Base-by-base conservation (phyloP, 2,797 vertebrate genomes). In the Rousettus madagascariensis region DNA sequence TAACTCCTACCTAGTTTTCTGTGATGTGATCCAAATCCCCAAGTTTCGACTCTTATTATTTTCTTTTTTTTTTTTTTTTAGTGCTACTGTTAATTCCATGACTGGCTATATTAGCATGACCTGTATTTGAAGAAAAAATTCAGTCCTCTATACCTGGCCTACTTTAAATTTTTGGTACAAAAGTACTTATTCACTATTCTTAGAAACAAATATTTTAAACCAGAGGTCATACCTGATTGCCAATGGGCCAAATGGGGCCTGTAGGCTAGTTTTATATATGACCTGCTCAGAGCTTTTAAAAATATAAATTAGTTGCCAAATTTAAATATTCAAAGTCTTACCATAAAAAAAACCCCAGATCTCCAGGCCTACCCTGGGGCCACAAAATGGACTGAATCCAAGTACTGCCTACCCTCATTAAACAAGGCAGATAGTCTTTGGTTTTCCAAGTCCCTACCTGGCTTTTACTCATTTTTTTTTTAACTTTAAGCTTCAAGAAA, bases 141-240 rank as follows among this genome's bases (percentile, higher is more conserved):
- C 71, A 87, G 28, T 78, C 28, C 16, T 95, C 38, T 91, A 28
- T 74, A 71, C 49, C 26, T 89, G 68, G n/a, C n/a, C 77, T 85
- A 92, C 36, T 53, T 93, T 92, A 96, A 96, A 95, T 85, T 75
- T 90, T 13, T 92, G 49, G 61, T 38, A 96, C 2, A n/a, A 80
- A 90, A 86, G 92, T 91, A 90, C 15, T 94, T 88, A 33, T 43
- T 89, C 51, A 53, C 91, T 79, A 46, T 33, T 82, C 57, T 30
- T 91, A 10, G 51, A 91, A 93, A 93, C 8, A 89, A 78, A 94
- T 57, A 94, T 53, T 93, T 95, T 59, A 95, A 94, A 93, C 75
- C 33, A 86, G 11, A 75, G 11, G 26, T 65, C 6, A 8, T 17
- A 91, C 4, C 19, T 77, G 17, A 36, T 86, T 86, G 77, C 16